A percentile compares a stretch with the other conserved stretches of the same genome.
phyloP scores from a whole-genome alignment of 2,888 invertebrate genomes.

The Tachina grossa region DNA sequence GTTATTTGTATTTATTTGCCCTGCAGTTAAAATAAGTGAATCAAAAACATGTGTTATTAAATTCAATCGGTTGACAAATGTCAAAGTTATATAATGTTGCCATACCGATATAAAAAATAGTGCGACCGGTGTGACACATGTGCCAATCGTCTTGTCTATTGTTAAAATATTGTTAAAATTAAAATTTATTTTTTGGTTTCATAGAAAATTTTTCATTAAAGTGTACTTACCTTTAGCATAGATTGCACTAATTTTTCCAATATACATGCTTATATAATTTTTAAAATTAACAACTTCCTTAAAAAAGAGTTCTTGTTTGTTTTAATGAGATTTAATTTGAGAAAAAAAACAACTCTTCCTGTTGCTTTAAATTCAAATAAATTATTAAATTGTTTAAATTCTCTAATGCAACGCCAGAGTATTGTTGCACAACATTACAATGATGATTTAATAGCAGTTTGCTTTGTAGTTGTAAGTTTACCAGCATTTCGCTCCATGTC shows the following conservation, averaged over 20 bases:
- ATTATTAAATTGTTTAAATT: constrained; percentile 40
- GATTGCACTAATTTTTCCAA: not conserved
- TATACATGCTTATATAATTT: not conserved
- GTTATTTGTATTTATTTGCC: too few relatives aligned
- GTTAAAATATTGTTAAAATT: too few relatives aligned
- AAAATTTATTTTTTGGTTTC: not conserved
- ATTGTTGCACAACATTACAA: constrained; percentile 4
- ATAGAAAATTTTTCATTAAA: not conserved
- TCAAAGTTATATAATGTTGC: too few relatives aligned
- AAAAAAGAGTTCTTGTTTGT: not conserved
- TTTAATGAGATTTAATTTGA: constrained; percentile 32
- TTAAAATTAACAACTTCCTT: constrained; percentile 9
- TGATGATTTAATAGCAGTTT: constrained; percentile 57
- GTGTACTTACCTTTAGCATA: not conserved
- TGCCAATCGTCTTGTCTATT: too few relatives aligned
- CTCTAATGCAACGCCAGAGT: not conserved
- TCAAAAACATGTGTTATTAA: too few relatives aligned
- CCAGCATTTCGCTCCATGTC: constrained; percentile 22
- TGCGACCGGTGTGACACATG: too few relatives aligned
- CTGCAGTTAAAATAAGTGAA: too few relatives aligned
- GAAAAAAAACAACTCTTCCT: constrained; percentile 7
- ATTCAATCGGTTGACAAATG: too few relatives aligned
- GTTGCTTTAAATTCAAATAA: constrained; percentile 40
- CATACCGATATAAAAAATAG: too few relatives aligned
- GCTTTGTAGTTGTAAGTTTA: not conserved